phyloP scores from a whole-genome alignment of 2,797 vertebrate species.

The Antrozous pallidus region DNA sequence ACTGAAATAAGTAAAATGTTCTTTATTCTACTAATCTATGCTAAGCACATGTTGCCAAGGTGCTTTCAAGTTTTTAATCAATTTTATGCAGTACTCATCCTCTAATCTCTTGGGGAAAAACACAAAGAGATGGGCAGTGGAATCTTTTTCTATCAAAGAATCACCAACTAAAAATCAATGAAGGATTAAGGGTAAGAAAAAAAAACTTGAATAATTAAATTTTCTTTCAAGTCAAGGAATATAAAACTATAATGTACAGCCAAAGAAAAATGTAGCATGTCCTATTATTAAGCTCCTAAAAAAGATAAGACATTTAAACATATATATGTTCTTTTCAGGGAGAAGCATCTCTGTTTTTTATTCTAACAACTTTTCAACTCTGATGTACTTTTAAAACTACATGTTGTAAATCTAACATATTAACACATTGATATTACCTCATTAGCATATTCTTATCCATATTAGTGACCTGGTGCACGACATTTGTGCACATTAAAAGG shows the following conservation, averaged over 20 bases:
- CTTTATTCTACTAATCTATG: conserved; percentile 11
- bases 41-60: neutral
- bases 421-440: neutral
- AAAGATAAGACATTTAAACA: neutral
- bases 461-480: too few species aligned
- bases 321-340: neutral
- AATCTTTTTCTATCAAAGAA: neutral
- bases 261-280: neutral
- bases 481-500: too few species aligned
- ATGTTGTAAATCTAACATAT: neutral
- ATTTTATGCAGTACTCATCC: neutral
- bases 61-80: conserved; percentile 28
- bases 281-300: neutral
- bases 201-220: neutral
- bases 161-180: neutral
- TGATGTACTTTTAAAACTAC: neutral
- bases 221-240: neutral
- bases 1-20: conserved; percentile 33
- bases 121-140: neutral
- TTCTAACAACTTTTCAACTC: neutral
- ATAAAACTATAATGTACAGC: neutral
- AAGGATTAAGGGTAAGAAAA: neutral
- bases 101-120: neutral
- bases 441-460: neutral
- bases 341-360: neutral